Conservation (phyloP, 2,888 invertebrate genomes). For the Lycia hirtaria region DNA sequence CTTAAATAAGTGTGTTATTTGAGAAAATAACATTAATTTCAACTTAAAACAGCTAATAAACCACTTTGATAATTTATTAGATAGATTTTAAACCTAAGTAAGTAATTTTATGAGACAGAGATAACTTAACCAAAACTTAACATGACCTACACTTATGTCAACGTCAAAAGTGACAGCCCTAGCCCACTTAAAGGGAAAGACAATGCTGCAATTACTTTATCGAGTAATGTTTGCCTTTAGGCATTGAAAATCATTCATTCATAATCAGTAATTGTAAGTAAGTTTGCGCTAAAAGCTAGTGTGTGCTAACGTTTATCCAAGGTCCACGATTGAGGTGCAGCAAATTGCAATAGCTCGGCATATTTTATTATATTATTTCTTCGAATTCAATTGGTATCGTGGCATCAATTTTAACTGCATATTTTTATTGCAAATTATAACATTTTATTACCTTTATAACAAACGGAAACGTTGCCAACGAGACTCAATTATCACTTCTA, state of each 20-base stretch:
- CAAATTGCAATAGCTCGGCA: slow-evolving; percentile 30
- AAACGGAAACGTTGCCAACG: not conserved
- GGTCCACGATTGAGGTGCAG: slow-evolving; percentile 45
- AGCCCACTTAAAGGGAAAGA: slow-evolving; percentile 29
- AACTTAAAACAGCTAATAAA: too few species aligned
- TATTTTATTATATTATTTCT: slow-evolving; percentile 37
- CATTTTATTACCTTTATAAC: not conserved
- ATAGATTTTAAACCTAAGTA: not conserved
- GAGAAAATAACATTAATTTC: not conserved
- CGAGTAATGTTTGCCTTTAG: slow-evolving; percentile 33
- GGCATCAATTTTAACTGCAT: not conserved
- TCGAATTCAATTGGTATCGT: slow-evolving; percentile 4
- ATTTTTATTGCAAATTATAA: slow-evolving; percentile 9
- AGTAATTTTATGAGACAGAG: not conserved
- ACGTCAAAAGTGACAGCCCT: slow-evolving; percentile 16
- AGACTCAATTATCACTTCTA: not conserved
- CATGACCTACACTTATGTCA: not conserved
- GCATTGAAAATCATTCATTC: slow-evolving; percentile 44
- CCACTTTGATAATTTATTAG: not conserved
- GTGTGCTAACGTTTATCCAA: slow-evolving; percentile 56
- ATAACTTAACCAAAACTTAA: too few species aligned
- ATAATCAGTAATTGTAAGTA: slow-evolving; percentile 38
- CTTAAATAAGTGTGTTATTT: not conserved
- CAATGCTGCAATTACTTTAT: slow-evolving; percentile 37
- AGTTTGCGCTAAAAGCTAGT: slow-evolving; percentile 48